These are phyloP conservation scores for Argopecten irradians DNA, from an alignment of 1,140 invertebrate genomes.

Conservation along the genomic window DNA sequence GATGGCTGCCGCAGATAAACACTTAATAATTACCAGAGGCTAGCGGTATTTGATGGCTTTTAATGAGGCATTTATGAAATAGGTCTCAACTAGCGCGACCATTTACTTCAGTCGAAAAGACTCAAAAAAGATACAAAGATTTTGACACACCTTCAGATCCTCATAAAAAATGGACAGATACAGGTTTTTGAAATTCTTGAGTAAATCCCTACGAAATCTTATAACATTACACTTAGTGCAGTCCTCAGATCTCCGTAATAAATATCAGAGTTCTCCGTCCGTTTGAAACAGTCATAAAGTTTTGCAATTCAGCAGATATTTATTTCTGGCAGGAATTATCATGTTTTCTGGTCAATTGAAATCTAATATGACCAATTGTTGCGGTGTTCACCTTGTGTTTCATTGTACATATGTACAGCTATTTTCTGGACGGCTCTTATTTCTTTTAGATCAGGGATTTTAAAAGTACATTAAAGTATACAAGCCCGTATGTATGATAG, in stretches of 20 bases:
- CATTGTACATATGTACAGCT: background rate
- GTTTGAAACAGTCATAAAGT: background rate
- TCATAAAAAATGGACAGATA: background rate
- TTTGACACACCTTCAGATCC: slow-evolving; percentile 20
- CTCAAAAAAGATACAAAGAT: slow-evolving; percentile 3
- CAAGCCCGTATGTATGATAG: background rate
- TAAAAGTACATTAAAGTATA: slow-evolving; percentile 19
- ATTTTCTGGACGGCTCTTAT: background rate
- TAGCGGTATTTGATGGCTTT: background rate
- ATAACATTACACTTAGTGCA: background rate
- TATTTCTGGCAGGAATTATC: background rate
- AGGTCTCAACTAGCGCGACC: background rate
- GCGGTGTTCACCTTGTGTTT: background rate
- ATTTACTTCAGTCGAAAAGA: slow-evolving; percentile 12
- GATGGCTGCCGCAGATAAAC: background rate
- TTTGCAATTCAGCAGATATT: background rate
- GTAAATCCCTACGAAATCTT: background rate
- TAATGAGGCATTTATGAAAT: slow-evolving; percentile 10
- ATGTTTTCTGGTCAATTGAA: background rate
- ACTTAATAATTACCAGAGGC: background rate
- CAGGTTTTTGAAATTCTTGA: slow-evolving; percentile 17
- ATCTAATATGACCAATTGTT: background rate
- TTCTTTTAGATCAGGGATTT: background rate
- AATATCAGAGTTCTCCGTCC: background rate
- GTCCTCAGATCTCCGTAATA: background rate